Conservation (phyloP, 2,888 invertebrate genomes). For the Lathronympha strigana region DNA sequence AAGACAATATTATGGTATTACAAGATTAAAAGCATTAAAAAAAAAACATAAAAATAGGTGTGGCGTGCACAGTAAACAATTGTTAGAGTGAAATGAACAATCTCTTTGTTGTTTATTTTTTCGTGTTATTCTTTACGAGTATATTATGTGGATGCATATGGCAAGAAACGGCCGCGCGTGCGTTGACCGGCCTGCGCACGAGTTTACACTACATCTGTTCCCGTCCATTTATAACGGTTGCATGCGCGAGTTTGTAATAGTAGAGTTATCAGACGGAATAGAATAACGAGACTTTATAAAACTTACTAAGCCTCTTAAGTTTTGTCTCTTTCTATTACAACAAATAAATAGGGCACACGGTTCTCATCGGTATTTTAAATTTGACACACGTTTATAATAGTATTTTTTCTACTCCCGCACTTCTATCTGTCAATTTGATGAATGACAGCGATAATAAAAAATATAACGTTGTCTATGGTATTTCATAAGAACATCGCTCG, state of each 20-base stretch:
- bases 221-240: background rate
- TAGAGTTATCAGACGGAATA: background rate
- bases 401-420: no score
- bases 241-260: background rate
- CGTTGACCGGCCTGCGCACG: slow-evolving; percentile 75
- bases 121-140: background rate
- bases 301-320: no score
- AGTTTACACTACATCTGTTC: slow-evolving; percentile 59
- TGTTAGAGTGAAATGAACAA: background rate
- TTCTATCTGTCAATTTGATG: no score
- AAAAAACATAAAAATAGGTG: background rate
- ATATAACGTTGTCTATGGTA: no score
- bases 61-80: background rate
- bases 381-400: no score
- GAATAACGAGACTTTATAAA: background rate
- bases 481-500: no score
- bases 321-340: no score
- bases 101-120: background rate
- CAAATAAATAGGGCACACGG: no score
- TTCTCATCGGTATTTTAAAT: no score
- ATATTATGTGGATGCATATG: slow-evolving; percentile 47
- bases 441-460: no score
- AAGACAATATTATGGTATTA: no score
- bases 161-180: slow-evolving; percentile 53
- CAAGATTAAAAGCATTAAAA: background rate